Evolutionary conservation across 1,140 invertebrate species (phyloP).

Genomic region (Bombus difficillimus): DNA sequence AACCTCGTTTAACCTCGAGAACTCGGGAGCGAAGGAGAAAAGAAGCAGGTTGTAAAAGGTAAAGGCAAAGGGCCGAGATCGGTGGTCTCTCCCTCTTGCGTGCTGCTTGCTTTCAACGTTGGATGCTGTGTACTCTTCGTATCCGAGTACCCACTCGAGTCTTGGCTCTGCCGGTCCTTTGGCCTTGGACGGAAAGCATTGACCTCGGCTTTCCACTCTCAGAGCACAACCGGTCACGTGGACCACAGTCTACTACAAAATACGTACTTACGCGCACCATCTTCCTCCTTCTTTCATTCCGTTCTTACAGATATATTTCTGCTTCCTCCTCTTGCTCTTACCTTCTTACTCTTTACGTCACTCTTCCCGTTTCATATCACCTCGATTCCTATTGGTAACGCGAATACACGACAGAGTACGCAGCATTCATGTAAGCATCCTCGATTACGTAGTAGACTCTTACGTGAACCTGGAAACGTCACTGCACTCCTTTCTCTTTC

Average conservation of each 20-base stretch:
- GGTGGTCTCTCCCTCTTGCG: conserved; percentile 56
- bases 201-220: conserved; percentile 78
- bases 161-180: conserved; percentile 72
- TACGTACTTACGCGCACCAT: conserved; percentile 69
- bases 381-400: conserved; percentile 36
- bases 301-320: not conserved
- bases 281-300: not conserved
- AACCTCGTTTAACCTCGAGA: conserved; percentile 48
- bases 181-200: conserved; percentile 80
- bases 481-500: conserved; percentile 5
- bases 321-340: not conserved
- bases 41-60: conserved; percentile 61
- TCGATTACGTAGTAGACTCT: conserved; percentile 48
- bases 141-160: conserved; percentile 68
- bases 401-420: conserved; percentile 16
- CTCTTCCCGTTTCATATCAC: conserved; percentile 32
- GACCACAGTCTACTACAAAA: conserved; percentile 76
- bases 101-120: conserved; percentile 44
- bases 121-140: conserved; percentile 67
- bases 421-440: conserved; percentile 12
- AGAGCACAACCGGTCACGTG: conserved; percentile 76
- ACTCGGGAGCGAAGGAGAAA: conserved; percentile 40
- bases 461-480: conserved; percentile 52
- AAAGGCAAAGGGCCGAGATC: conserved; percentile 43
- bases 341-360: conserved; percentile 11